Conservation (phyloP, 2,888 invertebrate species). For the Ochlodes sylvanus region DNA sequence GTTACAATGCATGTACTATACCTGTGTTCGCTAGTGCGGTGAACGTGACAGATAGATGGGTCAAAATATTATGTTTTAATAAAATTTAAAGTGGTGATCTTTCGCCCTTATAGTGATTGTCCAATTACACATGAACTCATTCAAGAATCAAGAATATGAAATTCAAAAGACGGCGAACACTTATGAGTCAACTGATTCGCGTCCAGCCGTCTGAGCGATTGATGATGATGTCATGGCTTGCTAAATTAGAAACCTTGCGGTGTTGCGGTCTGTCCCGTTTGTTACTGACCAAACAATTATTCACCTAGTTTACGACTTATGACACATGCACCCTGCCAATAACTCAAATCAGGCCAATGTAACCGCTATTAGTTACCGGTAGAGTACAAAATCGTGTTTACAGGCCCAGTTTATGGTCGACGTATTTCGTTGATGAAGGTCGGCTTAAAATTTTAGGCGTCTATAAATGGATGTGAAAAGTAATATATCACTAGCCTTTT, state of each 20-base stretch:
- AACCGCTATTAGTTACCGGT: background rate
- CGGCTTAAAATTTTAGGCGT: slow-evolving; percentile 18
- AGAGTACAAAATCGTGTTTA: slow-evolving; percentile 6
- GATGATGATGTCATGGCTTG: slow-evolving; percentile 49
- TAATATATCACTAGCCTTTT: slow-evolving; percentile 19
- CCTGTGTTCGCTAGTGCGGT: too few species aligned
- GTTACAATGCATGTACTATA: too few species aligned
- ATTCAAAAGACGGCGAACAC: background rate
- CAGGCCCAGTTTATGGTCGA: background rate
- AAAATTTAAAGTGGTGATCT: too few species aligned
- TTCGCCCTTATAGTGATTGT: too few species aligned
- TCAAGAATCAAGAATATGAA: background rate
- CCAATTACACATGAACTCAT: too few species aligned
- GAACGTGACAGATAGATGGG: too few species aligned
- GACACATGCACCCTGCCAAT: slow-evolving; percentile 43
- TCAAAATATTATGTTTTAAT: too few species aligned
- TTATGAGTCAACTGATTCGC: slow-evolving; percentile 35
- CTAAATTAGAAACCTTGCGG: slow-evolving; percentile 50
- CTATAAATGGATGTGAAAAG: slow-evolving; percentile 27
- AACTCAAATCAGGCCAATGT: slow-evolving; percentile 1
- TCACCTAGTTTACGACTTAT: slow-evolving; percentile 49
- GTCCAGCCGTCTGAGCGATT: slow-evolving; percentile 47
- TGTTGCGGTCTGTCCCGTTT: slow-evolving; percentile 49
- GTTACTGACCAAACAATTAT: slow-evolving; percentile 57
- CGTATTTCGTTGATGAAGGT: slow-evolving; percentile 27